A percentile compares a stretch with the other conserved stretches of the same genome.
phyloP scores from a whole-genome alignment of 1,140 invertebrate species.

The Charaxes varanes region DNA sequence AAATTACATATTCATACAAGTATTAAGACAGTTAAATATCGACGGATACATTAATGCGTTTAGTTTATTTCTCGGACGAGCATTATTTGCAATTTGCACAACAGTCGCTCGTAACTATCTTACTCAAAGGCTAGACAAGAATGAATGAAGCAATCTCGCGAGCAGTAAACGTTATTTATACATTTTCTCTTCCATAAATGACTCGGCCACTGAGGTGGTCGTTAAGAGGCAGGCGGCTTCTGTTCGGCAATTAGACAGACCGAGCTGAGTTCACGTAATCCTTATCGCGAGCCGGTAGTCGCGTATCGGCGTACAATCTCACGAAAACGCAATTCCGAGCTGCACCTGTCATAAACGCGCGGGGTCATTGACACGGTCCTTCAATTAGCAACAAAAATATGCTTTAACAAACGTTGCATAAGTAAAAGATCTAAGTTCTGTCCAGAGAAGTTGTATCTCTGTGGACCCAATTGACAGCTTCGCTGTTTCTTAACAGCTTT shows the following conservation, averaged over 20 bases:
- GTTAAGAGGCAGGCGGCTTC: constrained; percentile 55
- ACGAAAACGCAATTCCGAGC: constrained; percentile 60
- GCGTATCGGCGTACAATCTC: constrained; percentile 57
- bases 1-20: too few species aligned
- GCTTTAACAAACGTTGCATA: constrained; percentile 54
- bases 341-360: constrained; percentile 62
- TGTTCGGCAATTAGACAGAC: constrained; percentile 35
- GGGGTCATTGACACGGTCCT: constrained; percentile 42
- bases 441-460: too few species aligned
- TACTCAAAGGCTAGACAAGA: constrained; percentile 59
- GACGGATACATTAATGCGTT: constrained; percentile 40
- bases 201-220: constrained; percentile 35
- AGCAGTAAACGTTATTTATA: constrained; percentile 60
- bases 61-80: constrained; percentile 45
- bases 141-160: constrained; percentile 66
- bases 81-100: constrained; percentile 52
- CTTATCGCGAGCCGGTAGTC: constrained; percentile 57
- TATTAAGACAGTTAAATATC: too few species aligned
- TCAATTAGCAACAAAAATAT: constrained; percentile 55
- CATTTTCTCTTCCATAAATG: constrained; percentile 59
- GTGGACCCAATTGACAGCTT: too few species aligned
- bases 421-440: too few species aligned
- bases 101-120: constrained; percentile 37
- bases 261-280: constrained; percentile 13
- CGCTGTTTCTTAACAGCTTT: too few species aligned